Base-by-base conservation (phyloP, 1,140 invertebrate species). In the Heliothis virescens region DNA sequence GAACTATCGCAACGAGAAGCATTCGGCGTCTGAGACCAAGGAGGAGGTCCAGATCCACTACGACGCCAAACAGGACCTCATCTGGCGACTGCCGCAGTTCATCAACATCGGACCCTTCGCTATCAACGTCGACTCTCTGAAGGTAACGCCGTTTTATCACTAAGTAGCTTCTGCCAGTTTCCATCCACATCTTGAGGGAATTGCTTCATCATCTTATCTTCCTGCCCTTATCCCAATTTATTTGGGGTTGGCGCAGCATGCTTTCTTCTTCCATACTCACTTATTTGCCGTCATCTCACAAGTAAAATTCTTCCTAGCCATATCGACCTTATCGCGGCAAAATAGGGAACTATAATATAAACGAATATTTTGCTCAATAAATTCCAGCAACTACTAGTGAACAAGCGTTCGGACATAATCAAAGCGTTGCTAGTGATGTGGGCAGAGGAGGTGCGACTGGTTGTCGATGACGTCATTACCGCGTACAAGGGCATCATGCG, bases 21-120 rank as follows among this genome's bases (percentile, higher is more conserved):
- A 96, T 75, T 88, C 94, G 1, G 93, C 95, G 0, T 84, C 87
- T 0, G 96, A 96, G 83, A 93, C 96, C 0, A 95, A 95, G 69
- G 96, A 96, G 16, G 96, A 96, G 83, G 90, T 96, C 7, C 95
- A 96, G 13, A 95, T 94, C 73, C 96, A 96, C 41, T 92, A 95
- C 50, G 90, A 95, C 72, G 94, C 95, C 9, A 96, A 94, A 79
- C 87, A 93, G 12, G 95, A 95, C 16, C 80, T 96, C 0, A 95
- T 96, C 52, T 86, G 85, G 69, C 94, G 94, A 0, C 72, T 97
- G 11, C 96, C 96, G 0, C 87, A 94, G 10, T 89, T 89, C 34
- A 97, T 97, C 41, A 91, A 95, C 21, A 97, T 98, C 65, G 97
- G 97, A 0, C 96, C 97, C 0, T 98, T 97, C 88, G 91, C 95